Evolutionary conservation across 2,888 invertebrate genomes (phyloP).

Genomic region (Agrotis puta): DNA sequence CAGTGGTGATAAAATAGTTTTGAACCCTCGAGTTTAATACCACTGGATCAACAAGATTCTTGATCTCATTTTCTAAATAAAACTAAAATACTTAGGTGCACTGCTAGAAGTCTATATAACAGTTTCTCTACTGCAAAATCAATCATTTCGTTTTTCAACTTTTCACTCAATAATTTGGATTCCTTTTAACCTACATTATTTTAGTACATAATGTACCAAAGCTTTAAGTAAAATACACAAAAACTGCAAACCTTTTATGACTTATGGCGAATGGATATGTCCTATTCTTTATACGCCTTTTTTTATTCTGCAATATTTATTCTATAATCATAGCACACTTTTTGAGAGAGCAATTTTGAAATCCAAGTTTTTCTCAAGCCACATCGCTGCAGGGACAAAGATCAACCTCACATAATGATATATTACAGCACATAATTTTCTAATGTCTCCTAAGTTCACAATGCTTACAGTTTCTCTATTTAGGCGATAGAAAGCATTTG

Average conservation of each 20-base stretch:
- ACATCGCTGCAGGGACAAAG: conserved; percentile 12
- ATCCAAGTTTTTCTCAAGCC: conserved; percentile 25
- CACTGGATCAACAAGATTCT: too few species aligned
- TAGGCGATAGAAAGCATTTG: conserved; percentile 75
- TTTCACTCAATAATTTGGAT: background rate
- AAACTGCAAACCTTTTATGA: too few species aligned
- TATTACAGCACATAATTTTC: conserved; percentile 54
- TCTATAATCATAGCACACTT: background rate
- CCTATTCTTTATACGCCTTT: too few species aligned
- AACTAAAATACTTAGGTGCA: too few species aligned
- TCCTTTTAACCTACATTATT: background rate
- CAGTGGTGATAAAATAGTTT: too few species aligned
- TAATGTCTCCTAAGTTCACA: conserved; percentile 49
- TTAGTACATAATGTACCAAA: background rate
- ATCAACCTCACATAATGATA: conserved; percentile 45
- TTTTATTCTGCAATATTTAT: too few species aligned
- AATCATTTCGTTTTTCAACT: too few species aligned
- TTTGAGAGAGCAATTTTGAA: background rate
- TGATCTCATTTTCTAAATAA: too few species aligned
- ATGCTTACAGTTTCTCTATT: conserved; percentile 45
- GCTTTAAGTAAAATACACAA: background rate
- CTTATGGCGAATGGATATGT: too few species aligned
- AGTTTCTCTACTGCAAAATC: too few species aligned
- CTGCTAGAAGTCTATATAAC: too few species aligned
- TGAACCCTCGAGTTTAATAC: too few species aligned